Evolutionary conservation across 2,113 vertebrate species (phyloP), one percentile per base, ranked within the genome.

Genomic region (Illadopsis cleaveri): DNA sequence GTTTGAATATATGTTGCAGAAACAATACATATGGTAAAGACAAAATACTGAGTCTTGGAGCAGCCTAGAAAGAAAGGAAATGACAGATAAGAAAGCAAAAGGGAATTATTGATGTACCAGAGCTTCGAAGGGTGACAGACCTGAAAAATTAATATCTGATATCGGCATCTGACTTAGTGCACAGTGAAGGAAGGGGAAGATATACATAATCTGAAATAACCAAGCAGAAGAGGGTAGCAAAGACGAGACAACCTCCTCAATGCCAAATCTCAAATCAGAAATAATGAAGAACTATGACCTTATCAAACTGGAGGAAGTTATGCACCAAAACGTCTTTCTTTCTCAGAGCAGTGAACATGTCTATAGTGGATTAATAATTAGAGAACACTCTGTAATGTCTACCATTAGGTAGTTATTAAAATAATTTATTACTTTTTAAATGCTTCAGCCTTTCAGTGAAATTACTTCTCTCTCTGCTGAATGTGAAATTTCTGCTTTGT

Each of bases 351-450:
- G 30, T 82, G 73, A 85, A 73, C 68, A 42, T 25, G 50, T 70
- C 70, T 65, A 33, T 37, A 88, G 79, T 60, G 31, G 38, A 73
- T 94, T 96, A 90, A 86, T 94, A 90, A 88, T 86, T 88, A 91
- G 50, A 90, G 87, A 93, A 73, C 64, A 90, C n/a, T 77, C 40
- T 66, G 75, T 82, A 94, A 70, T 82, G 19, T 57, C 87, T 79
- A 42, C 62, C 45, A 69, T 93, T 92, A 92, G 19, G 24, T 56
- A 77, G 71, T 44, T 64, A 80, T 88, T 87, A 80, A 96, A 96
- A 82, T 94, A 91, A 93, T 87, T 82, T 91, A 88, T 86, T 87
- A 58, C 86, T 90, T 87, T 82, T 93, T 76, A 91, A 95, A 90
- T 27, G 54, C 33, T 70, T 44, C 50, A 66, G 44, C 22, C 68